Base-by-base conservation (phyloP, 1,140 invertebrate species). In the Cotesia vestalis region DNA sequence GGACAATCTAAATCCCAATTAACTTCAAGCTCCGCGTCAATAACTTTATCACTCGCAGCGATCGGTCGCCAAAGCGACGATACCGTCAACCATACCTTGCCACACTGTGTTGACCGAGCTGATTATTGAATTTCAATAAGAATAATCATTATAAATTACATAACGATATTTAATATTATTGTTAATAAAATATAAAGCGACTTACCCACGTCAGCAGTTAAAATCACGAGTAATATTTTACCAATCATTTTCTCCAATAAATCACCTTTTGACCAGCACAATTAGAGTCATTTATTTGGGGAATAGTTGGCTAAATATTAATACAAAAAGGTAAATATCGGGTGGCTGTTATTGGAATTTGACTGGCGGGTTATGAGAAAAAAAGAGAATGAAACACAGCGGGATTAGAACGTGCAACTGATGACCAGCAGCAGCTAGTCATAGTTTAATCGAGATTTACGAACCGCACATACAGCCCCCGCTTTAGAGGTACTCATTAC, bases 1-100 rank as follows among this genome's bases (percentile, higher is more conserved):
- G 76, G 74, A 79, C 88, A 89, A 71, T 88, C 81, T 17, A 86
- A 79, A 36, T 83, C 85, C 89, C 88, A 90, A 78, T 90, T 89
- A 8, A 90, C 73, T 81, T 89, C 88, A 4, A 90, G 73, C 60
- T 85, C 82, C 1, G 88, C 82, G 46, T 90, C 89, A 34, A 85
- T 69, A 2, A 87, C 77, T 27, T 76, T 79, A 46, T 79, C 74
- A 67, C 78, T 80, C 12, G 82, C 79, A 38, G 77, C 78, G 35
- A 84, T 77, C 11, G 83, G 80, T 73, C 80, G 78, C 79, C 83
- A 85, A 8, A 87, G 74, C 0, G 86, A 84, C 9, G 86, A 87
- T 27, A 88, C 84, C 35, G 86, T 87, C 51, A 88, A 70, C 80
- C 79, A 86, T 12, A 88, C 75, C 64, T 81, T 81, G 27, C 78